Evolutionary conservation across 92 coral and sea anemone genomes (phyloP), one percentile per base, ranked within the genome.

Genomic region (Zoanthus gigantus): DNA sequence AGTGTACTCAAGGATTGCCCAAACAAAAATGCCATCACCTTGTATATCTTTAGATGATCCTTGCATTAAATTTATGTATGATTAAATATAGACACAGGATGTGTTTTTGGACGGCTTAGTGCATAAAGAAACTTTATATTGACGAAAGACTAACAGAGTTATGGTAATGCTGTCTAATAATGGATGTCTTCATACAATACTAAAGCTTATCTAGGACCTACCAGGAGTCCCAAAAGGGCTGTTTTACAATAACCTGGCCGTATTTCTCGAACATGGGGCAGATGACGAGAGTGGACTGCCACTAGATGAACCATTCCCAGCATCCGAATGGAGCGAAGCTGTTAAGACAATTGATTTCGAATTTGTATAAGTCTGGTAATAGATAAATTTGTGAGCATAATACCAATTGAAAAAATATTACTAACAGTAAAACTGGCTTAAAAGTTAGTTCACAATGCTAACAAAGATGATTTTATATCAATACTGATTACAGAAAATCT

Each of bases 271-370:
- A 97, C 93, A 71, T 88, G 91, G 31, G 97, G 90, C 73, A 97
- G 95, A 73, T 97, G 99, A 45, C 91, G 93, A 29, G 90, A 87
- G 61, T 95, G 97, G 58, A 97, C 97, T 48, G 99, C 94, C 48
- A 97, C 98, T 5, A 97, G 89, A 86, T 95, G 95, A 28, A 97
- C 98, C 99, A 97, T 97, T 37, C 99, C 99, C 74, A 97, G 91
- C 99, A 97, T 97, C 44, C 99, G 91, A 58, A 95, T 93, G 23
- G 98, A 95, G 31, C 97, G 94, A 69, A 97, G 93, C 98, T 95
- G 87, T 44, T 83, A 74, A 28, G 72, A 89, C n/a, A 32, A 37
- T 50, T 52, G 5, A 17, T 67, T 28, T 37, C 4, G 42, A 37
- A 37, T 2, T 37, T 31, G 44, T 28, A 71, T 71, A 45, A 34